Base-by-base conservation (phyloP, 1,140 invertebrate species). In the Marisa cornuarietis region DNA sequence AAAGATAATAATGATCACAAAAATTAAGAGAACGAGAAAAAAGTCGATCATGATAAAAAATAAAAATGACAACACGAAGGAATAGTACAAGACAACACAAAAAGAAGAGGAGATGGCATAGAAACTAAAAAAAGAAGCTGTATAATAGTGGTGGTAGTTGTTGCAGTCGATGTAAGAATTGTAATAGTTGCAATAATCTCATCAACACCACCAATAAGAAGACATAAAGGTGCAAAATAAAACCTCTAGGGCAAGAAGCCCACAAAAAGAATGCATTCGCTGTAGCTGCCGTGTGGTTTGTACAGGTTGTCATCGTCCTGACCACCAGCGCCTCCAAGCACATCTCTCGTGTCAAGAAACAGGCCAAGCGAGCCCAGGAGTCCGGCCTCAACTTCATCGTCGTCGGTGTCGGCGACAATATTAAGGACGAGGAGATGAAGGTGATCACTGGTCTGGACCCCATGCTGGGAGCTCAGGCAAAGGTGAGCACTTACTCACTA, bases 341-440 rank as follows among this genome's bases (percentile, higher is more conserved):
- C 26, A 31, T 76, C n/a, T 63, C 62, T 49, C n/a, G 74, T 2
- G 65, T 63, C 62, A 76, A 76, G 74, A 76, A 76, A 58, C 74
- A 76, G 61, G 74, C 74, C 80, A 84, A 24, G 81, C 84, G 18
- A 26, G 81, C 31, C 72, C 76, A 31, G 79, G 49, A n/a, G 26
- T 54, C 74, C 8, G 74, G 74, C 24, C 83, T 87, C 20, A 79
- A 76, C 18, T 63, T 88, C 11, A 78, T 86, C 66, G 79, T 79
- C 18, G 80, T 85, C 16, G 85, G 83, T 8, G 84, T 82, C 14
- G 83, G 86, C 2, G 76, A 76, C 22, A 75, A 79, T 0, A 71
- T 84, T 7, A 79, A 76, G 14, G 20, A 74, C 1, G 81, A 82
- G 9, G 84, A 87, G 26, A 73, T 87, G 18, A 62, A 81, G 18